phyloP scores from a whole-genome alignment of 2,113 vertebrate species.

The Falcunculus frontatus region DNA sequence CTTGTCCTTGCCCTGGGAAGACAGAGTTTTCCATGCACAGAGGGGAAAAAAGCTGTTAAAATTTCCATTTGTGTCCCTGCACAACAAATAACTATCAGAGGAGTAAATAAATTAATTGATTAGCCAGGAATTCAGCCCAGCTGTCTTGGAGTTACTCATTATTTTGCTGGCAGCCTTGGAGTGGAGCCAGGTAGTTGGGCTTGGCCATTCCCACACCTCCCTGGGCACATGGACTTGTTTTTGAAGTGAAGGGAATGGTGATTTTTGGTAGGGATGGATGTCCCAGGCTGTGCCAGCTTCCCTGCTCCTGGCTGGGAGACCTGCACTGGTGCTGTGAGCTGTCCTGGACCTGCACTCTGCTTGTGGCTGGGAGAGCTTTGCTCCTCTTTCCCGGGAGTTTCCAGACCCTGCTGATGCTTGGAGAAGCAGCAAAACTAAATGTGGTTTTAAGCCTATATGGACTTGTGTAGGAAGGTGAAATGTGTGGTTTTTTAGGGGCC shows the following conservation, averaged over 20 bases:
- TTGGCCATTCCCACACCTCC: neutral
- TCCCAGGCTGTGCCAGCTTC: neutral
- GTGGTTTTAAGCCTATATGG: neutral
- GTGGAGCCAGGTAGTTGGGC: neutral
- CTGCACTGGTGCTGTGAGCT: neutral
- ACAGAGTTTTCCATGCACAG: neutral
- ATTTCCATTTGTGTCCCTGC: neutral
- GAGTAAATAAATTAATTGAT: constrained; percentile 8
- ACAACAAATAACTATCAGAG: neutral
- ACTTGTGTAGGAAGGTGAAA: neutral
- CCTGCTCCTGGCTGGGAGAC: neutral
- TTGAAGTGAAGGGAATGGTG: neutral
- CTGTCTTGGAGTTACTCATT: neutral
- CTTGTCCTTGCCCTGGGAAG: neutral
- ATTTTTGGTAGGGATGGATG: neutral
- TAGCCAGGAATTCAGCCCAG: neutral
- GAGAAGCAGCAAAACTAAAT: neutral
- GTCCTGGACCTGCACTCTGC: neutral
- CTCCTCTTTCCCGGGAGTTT: accelerated
- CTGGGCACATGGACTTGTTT: neutral
- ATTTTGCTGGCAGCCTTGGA: neutral
- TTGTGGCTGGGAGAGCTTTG: neutral
- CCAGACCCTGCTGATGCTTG: neutral
- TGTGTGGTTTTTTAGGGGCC: accelerated
- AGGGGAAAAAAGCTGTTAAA: neutral